Base-by-base conservation (phyloP, 1,140 invertebrate genomes). In the Neodiprion fabricii region DNA sequence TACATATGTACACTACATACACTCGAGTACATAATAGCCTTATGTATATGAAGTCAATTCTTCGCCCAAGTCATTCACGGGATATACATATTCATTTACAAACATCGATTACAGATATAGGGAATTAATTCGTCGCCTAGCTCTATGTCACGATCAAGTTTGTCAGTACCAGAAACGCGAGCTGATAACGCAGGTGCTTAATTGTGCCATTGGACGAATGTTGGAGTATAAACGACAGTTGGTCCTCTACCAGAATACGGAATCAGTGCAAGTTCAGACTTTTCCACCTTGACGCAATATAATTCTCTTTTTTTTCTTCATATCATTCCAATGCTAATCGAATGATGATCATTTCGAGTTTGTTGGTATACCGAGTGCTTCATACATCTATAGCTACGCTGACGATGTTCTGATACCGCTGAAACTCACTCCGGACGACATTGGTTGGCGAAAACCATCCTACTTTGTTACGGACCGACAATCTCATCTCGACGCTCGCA, bases 131-230 rank as follows among this genome's bases (percentile, higher is more conserved):
- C 78, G 78, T 69, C 80, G 78, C 80, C 86, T 85, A 7, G 81
- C 81, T 11, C 71, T 75, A 5, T 92, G 91, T 73, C 91, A 92
- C 81, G 90, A 93, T 80, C 90, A 92, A 78, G 90, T 92, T 28
- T 85, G 92, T 23, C 91, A 92, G 72, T 89, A 90, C 9, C 92
- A 93, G 81, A 92, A 93, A 78, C 82, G 92, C 69, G 73, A 89
- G 7, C 79, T 92, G 0, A 83, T 93, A 1, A 87, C 90, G 72
- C 84, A 89, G 74, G 81, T 92, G 8, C 82, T 94, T 0, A 90
- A 93, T 78, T 85, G 81, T 48, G 73, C 82, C 0, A 83, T 87
- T 9, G 83, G 77, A 0, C 79, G 87, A 53, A 88, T 88, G 86
- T 76, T 88, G 1, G 85, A 88, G 21, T 84, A 84, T 48, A 83